Conservation (phyloP, 2,797 vertebrate species). For the Lophotriccus pileatus region DNA sequence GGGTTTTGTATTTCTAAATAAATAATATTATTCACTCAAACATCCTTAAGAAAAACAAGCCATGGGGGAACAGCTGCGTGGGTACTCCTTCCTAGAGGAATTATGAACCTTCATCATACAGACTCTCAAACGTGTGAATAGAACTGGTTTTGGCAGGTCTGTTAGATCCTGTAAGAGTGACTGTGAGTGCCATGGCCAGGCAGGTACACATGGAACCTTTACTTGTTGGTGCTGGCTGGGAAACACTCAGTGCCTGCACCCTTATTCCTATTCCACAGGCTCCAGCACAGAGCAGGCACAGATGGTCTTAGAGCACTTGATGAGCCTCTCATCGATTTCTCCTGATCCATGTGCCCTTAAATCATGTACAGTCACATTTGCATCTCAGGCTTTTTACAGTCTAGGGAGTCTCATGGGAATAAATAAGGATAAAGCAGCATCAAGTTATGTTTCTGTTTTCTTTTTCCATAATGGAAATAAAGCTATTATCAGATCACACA, state of each 20-base stretch:
- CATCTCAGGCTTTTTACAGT: not conserved
- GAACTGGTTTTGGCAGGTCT: not conserved
- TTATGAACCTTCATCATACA: accelerated
- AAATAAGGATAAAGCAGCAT: conserved; percentile 21
- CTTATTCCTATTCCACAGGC: not conserved
- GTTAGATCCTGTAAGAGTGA: accelerated
- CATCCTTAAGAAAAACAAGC: not conserved
- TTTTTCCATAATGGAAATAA: conserved; percentile 25
- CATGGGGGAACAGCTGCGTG: not conserved
- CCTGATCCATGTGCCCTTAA: not conserved
- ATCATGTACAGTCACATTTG: conserved; percentile 9
- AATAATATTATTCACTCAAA: not conserved
- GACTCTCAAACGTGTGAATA: accelerated
- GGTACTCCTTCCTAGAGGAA: not conserved
- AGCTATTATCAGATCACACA: conserved; percentile 37
- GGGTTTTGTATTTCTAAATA: not conserved
- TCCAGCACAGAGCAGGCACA: not conserved
- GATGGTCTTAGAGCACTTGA: not conserved
- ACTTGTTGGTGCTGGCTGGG: accelerated
- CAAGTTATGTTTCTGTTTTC: not conserved
- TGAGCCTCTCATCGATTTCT: not conserved
- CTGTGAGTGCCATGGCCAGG: accelerated
- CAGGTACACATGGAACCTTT: not conserved
- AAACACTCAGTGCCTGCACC: not conserved
- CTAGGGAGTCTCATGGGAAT: not conserved